phyloP scores from a whole-genome alignment of 2,113 vertebrate species.

The Phyllopteryx taeniolatus region DNA sequence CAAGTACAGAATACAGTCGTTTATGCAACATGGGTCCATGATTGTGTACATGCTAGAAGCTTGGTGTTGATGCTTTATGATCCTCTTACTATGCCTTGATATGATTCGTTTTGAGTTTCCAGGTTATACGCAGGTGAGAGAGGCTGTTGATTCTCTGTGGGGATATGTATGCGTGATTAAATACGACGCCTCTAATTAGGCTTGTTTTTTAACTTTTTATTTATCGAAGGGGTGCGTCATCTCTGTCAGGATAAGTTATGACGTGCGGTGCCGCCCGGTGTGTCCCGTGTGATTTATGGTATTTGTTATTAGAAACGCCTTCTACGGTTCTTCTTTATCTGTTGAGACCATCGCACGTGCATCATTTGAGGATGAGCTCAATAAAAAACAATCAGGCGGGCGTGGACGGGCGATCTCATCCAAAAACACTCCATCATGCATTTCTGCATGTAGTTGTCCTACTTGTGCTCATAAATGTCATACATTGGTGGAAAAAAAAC shows the following conservation, averaged over 20 bases:
- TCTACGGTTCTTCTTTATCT: neutral
- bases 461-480: no score
- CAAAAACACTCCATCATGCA: constrained; percentile 48
- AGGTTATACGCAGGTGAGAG: no score
- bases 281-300: neutral
- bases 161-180: neutral
- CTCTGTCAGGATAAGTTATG: neutral
- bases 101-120: no score
- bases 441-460: neutral
- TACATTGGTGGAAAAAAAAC: no score
- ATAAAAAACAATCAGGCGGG: constrained; percentile 52
- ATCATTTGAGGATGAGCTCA: constrained; percentile 5
- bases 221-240: neutral
- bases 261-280: neutral
- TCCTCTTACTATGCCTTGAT: neutral
- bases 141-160: neutral
- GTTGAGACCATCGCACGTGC: neutral
- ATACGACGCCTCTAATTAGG: neutral
- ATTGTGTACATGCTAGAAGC: no score
- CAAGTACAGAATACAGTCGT: no score
- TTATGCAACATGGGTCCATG: no score
- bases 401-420: constrained; percentile 32
- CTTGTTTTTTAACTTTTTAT: neutral
- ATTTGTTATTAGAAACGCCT: neutral
- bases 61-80: neutral